Conservation (phyloP, 2,888 invertebrate species). For the Sesia apiformis region DNA sequence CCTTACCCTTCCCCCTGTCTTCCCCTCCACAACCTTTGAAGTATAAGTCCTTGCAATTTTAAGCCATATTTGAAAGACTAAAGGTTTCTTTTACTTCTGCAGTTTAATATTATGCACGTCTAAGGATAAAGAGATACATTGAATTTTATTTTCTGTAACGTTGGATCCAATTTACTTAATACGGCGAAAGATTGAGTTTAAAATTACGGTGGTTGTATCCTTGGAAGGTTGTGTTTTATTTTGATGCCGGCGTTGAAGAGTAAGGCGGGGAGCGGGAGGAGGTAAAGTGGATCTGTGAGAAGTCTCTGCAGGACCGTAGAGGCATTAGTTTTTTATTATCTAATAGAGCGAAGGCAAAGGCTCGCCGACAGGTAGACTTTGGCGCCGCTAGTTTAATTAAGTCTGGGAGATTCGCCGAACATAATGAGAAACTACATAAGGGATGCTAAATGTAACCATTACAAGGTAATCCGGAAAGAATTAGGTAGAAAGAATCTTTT, state of each 20-base stretch:
- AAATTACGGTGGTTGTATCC: slow-evolving; percentile 70
- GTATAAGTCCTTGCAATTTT: slow-evolving; percentile 14
- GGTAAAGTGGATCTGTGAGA: slow-evolving; percentile 54
- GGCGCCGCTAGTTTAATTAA: slow-evolving; percentile 66
- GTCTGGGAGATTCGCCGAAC: slow-evolving; percentile 47
- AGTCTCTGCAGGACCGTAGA: slow-evolving; percentile 53
- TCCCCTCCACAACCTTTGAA: neutral
- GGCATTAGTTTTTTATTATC: slow-evolving; percentile 70
- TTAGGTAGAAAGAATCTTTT: no score
- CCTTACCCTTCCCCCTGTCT: slow-evolving; percentile 19
- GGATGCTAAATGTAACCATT: no score
- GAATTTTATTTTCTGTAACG: slow-evolving; percentile 14
- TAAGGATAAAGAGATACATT: slow-evolving; percentile 15
- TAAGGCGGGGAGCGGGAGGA: slow-evolving; percentile 17
- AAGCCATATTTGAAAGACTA: slow-evolving; percentile 21
- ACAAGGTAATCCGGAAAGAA: no score
- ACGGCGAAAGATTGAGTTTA: slow-evolving; percentile 29
- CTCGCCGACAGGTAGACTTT: slow-evolving; percentile 63
- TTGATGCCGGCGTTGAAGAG: slow-evolving; percentile 21
- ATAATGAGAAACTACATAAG: neutral
- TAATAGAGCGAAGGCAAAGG: slow-evolving; percentile 65
- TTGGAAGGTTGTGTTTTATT: slow-evolving; percentile 71
- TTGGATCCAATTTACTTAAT: slow-evolving; percentile 31
- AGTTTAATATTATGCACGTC: neutral
- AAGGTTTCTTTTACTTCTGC: slow-evolving; percentile 18